Percentiles rank a stretch among this genome's conserved stretches.
These are phyloP conservation scores for Dolichomitus sp. DNA, from an alignment of 2,888 invertebrate genomes.

Conservation along the genomic window DNA sequence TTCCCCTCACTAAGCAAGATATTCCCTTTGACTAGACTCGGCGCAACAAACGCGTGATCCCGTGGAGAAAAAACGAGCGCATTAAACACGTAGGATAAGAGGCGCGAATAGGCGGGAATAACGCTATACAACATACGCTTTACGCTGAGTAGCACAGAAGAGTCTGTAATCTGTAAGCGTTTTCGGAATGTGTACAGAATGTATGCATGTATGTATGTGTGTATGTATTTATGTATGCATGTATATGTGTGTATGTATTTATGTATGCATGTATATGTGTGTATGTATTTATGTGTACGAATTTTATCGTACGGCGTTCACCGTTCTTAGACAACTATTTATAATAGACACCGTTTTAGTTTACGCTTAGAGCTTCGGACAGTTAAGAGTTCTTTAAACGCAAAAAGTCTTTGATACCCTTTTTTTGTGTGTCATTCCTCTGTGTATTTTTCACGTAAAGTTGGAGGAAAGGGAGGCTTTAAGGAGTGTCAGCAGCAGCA, in stretches of 20 bases:
- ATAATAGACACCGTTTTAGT: conserved; percentile 64
- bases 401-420: conserved; percentile 36
- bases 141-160: conserved; percentile 43
- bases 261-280: not conserved
- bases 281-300: conserved; percentile 13
- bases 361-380: conserved; percentile 43
- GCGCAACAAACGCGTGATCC: conserved; percentile 59
- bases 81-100: conserved; percentile 53
- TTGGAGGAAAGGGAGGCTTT: not conserved
- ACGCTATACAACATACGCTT: conserved; percentile 33
- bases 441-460: not conserved
- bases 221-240: not conserved
- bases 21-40: conserved; percentile 72
- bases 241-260: conserved; percentile 1
- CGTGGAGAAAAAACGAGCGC: conserved; percentile 46
- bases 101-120: conserved; percentile 41
- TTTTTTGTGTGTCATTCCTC: conserved; percentile 21
- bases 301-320: conserved; percentile 55
- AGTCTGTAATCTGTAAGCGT: conserved; percentile 43
- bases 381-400: conserved; percentile 26
- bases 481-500: conserved; percentile 6
- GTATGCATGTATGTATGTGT: conserved; percentile 22
- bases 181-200: conserved; percentile 31
- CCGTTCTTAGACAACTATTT: conserved; percentile 62
- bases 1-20: conserved; percentile 57